Base-by-base conservation (phyloP, 1,140 invertebrate genomes). In the Drosophila lacteicornis region DNA sequence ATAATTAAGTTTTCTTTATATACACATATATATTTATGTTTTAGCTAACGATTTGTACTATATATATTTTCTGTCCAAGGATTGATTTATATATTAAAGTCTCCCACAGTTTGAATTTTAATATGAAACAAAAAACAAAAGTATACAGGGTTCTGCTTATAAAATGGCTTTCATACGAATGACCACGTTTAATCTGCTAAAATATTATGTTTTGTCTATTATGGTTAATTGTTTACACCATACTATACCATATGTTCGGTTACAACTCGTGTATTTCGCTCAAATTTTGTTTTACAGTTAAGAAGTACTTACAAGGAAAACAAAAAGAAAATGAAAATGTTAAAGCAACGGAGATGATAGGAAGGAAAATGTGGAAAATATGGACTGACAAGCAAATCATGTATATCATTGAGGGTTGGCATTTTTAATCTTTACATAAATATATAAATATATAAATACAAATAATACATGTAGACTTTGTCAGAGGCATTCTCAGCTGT, bases 341-440 rank as follows among this genome's bases (percentile, higher is more conserved):
- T 77, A 77, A 84, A 78, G 27, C 4, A 76, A 80, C 61, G 59
- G 74, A 76, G 74, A 76, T 45, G 53, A 38, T 40, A 6, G 19
- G 19, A n/a, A 36, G 71, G 22, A 58, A 67, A 69, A 66, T 53
- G 60, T 67, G 60, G 36, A 75, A 70, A 66, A 70, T 71, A 88
- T 83, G 84, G 83, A 87, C 84, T 87, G 83, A 87, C 82, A 70
- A 82, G 80, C 62, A 88, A 88, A 83, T 77, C 75, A 83, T 80
- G 58, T 79, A 87, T 90, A 88, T 88, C 85, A 88, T 73, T 73
- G 87, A 73, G 78, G 80, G 71, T 76, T 74, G 65, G 66, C 70
- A 82, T 55, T 67, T 73, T 73, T 73, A 73, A 57, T 73, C 69
- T 55, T 68, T 68, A 70, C 38, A 67, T 60, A 67, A 50, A 53